Conservation (phyloP, 30 jellyfish, hydroid and myxozoan genomes). For the Aurelia coerulea region DNA sequence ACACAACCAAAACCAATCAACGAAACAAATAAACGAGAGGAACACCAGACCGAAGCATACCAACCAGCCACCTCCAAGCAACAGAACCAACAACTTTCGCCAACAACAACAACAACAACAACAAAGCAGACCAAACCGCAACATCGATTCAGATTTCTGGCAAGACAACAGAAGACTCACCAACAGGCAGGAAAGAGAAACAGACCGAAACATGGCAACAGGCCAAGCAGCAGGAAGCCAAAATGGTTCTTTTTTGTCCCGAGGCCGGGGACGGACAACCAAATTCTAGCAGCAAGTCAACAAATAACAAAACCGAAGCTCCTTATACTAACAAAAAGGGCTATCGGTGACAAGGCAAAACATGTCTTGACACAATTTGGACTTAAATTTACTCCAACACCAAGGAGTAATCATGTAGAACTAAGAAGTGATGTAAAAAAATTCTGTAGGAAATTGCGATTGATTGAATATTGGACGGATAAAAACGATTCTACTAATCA, state of each 20-base stretch:
- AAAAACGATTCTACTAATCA: no score
- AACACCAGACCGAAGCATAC: conserved; percentile 1
- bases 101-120: conserved; percentile 8
- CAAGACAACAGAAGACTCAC: not conserved
- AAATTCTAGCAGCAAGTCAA: not conserved
- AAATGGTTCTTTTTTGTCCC: conserved; percentile 19
- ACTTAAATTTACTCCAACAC: no score
- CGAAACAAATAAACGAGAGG: not conserved
- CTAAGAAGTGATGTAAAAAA: no score
- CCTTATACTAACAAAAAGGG: no score
- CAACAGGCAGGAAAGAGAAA: conserved; percentile 22
- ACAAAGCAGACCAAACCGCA: conserved; percentile 21
- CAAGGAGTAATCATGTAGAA: no score
- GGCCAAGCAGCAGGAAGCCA: conserved; percentile 17
- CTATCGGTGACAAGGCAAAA: no score
- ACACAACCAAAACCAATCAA: not conserved
- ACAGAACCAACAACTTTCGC: conserved; percentile 5
- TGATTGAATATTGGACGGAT: no score
- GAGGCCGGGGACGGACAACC: conserved; percentile 3
- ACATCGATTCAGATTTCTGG: conserved; percentile 5
- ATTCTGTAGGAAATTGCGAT: no score
- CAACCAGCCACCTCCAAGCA: conserved; percentile 9
- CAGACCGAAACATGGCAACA: not conserved
- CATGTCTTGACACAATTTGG: no score
- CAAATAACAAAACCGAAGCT: no score